Conservation (phyloP, 1,140 invertebrate genomes). For the Ostrea edulis region DNA sequence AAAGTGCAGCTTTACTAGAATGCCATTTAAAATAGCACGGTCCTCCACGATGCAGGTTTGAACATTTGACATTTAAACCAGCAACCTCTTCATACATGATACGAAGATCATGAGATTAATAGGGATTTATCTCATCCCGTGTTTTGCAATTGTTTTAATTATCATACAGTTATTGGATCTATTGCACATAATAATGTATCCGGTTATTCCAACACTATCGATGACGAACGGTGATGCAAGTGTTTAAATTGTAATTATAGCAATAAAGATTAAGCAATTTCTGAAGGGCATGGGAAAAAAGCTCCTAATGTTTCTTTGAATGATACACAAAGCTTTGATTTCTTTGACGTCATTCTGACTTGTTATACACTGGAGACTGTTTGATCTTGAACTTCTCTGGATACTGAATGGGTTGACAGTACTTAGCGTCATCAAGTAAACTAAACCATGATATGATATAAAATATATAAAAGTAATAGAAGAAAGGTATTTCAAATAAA, state of each 20-base stretch:
- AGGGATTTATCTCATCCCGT: not conserved
- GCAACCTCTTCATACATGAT: not conserved
- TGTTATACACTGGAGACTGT: not conserved
- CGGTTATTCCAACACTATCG: not conserved
- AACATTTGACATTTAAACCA: constrained; percentile 20
- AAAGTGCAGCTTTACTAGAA: not conserved
- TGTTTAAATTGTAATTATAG: constrained; percentile 5
- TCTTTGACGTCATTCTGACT: not conserved
- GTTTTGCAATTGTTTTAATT: not conserved
- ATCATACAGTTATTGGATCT: not conserved
- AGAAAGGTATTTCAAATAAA: too few species aligned
- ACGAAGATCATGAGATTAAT: not conserved
- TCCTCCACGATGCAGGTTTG: not conserved
- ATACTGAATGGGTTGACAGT: too few species aligned
- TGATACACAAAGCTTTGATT: not conserved
- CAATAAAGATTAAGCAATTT: constrained; percentile 9
- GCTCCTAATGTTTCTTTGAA: not conserved
- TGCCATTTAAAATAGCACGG: not conserved
- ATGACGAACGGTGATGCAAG: not conserved
- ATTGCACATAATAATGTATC: not conserved
- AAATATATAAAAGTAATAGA: too few species aligned
- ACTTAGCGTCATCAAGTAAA: too few species aligned
- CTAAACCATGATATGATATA: too few species aligned
- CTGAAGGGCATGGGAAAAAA: not conserved
- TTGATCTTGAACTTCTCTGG: too few species aligned